Percentiles rank a stretch among this genome's conserved stretches.
Conservation (phyloP, 2,113 vertebrate genomes). For the Platysternon megacephalum region DNA sequence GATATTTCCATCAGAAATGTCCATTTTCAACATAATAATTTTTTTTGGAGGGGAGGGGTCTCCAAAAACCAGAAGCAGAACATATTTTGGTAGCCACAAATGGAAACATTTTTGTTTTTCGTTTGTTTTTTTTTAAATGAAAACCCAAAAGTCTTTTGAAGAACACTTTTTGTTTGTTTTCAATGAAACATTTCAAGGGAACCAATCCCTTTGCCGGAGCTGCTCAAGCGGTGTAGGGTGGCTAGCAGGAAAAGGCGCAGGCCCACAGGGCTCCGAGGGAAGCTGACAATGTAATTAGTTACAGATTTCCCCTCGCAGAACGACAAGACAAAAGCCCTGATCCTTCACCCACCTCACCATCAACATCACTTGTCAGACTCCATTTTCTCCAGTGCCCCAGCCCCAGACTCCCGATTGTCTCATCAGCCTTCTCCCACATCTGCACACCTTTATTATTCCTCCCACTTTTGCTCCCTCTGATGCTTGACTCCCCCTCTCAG, state of each 20-base stretch:
- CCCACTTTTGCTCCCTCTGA: neutral
- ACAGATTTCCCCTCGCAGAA: too few species aligned
- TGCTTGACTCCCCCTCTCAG: accelerated
- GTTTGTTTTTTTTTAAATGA: too few species aligned
- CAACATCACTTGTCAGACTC: neutral
- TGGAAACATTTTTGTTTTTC: too few species aligned
- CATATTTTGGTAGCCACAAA: too few species aligned
- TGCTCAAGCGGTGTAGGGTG: neutral
- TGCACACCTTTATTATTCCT: neutral
- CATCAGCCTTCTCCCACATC: neutral
- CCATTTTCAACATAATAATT: neutral
- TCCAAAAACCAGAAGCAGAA: neutral
- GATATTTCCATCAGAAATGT: neutral
- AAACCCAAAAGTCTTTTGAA: neutral
- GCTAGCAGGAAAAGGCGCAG: too few species aligned
- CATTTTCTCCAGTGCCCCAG: neutral
- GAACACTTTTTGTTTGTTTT: neutral
- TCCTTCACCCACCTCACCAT: neutral
- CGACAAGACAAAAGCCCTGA: neutral
- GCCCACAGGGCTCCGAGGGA: too few species aligned
- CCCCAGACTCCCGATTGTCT: neutral
- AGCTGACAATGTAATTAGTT: too few species aligned
- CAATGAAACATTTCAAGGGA: neutral
- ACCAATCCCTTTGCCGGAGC: neutral
- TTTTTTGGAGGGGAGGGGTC: neutral